These are phyloP conservation scores for Standfussiana lucernea DNA, from an alignment of 2,888 invertebrate species.

Conservation along the genomic window DNA sequence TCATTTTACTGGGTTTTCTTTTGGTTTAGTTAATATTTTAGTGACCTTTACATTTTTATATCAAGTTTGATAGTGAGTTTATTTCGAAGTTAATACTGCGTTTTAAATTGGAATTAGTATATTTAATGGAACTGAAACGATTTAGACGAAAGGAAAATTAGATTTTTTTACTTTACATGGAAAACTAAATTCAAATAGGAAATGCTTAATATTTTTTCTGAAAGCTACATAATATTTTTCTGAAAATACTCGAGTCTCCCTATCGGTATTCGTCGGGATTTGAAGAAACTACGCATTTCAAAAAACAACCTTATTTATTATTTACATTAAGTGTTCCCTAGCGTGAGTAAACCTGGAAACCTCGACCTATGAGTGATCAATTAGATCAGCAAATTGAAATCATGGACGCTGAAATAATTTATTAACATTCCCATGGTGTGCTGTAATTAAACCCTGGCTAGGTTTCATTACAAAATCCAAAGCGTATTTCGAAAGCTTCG, in stretches of 20 bases:
- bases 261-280: neutral
- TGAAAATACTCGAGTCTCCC: neutral
- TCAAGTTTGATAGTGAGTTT: neutral
- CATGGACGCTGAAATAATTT: neutral
- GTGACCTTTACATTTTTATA: neutral
- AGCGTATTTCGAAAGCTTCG: neutral
- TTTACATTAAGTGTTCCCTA: neutral
- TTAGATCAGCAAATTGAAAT: neutral
- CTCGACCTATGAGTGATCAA: neutral
- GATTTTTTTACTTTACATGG: neutral
- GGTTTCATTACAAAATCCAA: neutral
- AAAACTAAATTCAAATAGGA: neutral
- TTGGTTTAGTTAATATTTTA: neutral
- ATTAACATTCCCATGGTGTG: neutral
- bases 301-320: neutral
- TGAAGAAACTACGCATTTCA: neutral
- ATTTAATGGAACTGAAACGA: neutral
- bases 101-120: neutral
- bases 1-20: neutral
- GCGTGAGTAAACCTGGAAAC: neutral
- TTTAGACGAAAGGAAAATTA: neutral
- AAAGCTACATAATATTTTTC: neutral
- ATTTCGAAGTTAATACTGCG: neutral
- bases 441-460: neutral
- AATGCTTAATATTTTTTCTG: too few relatives aligned